phyloP scores from a whole-genome alignment of 2,797 vertebrate genomes.

The Eleutherodactylus coqui region DNA sequence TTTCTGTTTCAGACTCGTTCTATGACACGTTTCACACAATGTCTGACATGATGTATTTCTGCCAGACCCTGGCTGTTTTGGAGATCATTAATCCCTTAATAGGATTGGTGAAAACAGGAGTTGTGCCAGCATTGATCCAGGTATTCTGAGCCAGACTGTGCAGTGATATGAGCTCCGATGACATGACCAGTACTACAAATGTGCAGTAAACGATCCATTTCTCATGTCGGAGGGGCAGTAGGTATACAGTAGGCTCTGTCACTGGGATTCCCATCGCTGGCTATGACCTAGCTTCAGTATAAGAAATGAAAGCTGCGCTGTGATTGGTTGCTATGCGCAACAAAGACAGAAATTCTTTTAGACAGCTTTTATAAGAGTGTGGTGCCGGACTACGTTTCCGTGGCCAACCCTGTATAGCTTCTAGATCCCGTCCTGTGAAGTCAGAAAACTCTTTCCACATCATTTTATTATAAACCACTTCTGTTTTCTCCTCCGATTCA shows the following conservation, averaged over 20 bases:
- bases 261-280: background rate
- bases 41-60: slow-evolving; percentile 96
- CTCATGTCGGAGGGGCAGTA: background rate
- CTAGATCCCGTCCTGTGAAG: too few relatives aligned
- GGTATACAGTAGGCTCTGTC: background rate
- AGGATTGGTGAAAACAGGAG: slow-evolving; percentile 84
- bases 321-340: too few relatives aligned
- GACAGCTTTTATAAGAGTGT: too few relatives aligned
- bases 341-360: too few relatives aligned
- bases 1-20: slow-evolving; percentile 84
- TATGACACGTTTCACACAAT: slow-evolving; percentile 93
- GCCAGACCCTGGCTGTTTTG: slow-evolving; percentile 87
- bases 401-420: too few relatives aligned
- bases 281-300: background rate
- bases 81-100: slow-evolving; percentile 91
- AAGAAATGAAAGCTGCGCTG: too few relatives aligned
- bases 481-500: too few relatives aligned
- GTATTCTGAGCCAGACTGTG: slow-evolving; percentile 69
- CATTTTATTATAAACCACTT: too few relatives aligned
- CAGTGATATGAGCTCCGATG: background rate
- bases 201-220: background rate
- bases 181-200: background rate
- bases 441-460: too few relatives aligned
- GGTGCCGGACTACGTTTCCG: too few relatives aligned
- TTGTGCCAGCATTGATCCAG: slow-evolving; percentile 86